These are phyloP conservation scores for Seriola quinqueradiata DNA, from an alignment of 2,113 vertebrate genomes.

Conservation along the genomic window DNA sequence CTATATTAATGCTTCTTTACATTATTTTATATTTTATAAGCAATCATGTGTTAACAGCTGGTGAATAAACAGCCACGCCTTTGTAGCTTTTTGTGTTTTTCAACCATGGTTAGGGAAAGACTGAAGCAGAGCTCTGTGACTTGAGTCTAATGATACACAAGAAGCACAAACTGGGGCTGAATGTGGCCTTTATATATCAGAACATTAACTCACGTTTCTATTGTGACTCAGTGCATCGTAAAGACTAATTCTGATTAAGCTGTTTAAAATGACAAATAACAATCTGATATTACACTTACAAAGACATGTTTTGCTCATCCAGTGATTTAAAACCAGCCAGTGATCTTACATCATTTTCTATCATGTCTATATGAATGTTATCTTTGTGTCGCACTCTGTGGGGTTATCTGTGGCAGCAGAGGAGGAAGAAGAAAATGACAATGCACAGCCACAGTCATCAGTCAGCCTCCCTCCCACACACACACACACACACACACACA, in stretches of 20 bases:
- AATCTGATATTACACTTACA: too few species aligned
- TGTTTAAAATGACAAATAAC: neutral
- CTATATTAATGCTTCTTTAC: too few species aligned
- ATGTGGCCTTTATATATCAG: neutral
- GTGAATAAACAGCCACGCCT: too few species aligned
- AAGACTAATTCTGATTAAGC: neutral
- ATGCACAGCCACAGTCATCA: slow-evolving; percentile 17
- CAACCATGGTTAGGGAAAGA: neutral
- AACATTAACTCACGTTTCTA: neutral
- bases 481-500: slow-evolving; percentile 19
- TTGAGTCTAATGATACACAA: neutral
- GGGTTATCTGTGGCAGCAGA: slow-evolving; percentile 5
- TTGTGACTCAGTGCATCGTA: neutral
- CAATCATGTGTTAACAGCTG: neutral
- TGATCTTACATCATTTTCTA: neutral
- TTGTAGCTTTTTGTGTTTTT: neutral
- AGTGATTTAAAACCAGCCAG: neutral
- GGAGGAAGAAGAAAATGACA: slow-evolving; percentile 31
- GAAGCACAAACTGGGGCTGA: neutral
- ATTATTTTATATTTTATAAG: neutral
- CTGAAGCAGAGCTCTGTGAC: neutral
- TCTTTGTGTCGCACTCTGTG: slow-evolving; percentile 21
- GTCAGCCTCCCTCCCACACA: neutral
- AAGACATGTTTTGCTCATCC: too few species aligned
- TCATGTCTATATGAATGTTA: slow-evolving; percentile 3